Percentiles rank a stretch among this genome's conserved stretches.
phyloP scores from a whole-genome alignment of 2,888 invertebrate species.

The Limnephilus rhombicus region DNA sequence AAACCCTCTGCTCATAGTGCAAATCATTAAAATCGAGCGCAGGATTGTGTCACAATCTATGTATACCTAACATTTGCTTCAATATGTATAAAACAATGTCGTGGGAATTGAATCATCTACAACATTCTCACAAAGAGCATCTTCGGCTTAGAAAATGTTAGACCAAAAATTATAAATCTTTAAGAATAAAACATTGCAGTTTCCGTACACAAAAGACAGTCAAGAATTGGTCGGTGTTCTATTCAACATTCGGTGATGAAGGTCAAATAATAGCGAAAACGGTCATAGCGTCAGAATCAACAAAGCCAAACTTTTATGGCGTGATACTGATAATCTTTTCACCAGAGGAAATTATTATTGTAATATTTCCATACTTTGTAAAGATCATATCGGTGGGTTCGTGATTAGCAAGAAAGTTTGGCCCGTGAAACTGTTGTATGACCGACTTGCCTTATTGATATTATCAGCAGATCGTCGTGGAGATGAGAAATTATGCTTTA shows the following conservation, averaged over 20 bases:
- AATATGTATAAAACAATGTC: background rate
- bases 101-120: background rate
- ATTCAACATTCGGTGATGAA: background rate
- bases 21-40: no score
- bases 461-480: background rate
- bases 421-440: background rate
- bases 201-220: background rate
- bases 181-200: background rate
- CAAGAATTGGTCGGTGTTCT: background rate
- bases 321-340: slow-evolving; percentile 18
- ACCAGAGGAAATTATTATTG: background rate
- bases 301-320: background rate
- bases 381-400: slow-evolving; percentile 1
- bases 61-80: no score
- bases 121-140: background rate
- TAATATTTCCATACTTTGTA: background rate
- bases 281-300: background rate
- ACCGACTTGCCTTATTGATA: background rate
- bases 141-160: background rate
- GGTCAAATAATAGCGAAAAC: background rate
- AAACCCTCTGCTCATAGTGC: no score
- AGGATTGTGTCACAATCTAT: no score
- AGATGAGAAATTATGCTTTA: background rate
- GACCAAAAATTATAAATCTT: background rate
- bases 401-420: background rate